These are phyloP conservation scores for Phodopus roborovskii DNA, from an alignment of 2,113 vertebrate species.

Conservation along the genomic window DNA sequence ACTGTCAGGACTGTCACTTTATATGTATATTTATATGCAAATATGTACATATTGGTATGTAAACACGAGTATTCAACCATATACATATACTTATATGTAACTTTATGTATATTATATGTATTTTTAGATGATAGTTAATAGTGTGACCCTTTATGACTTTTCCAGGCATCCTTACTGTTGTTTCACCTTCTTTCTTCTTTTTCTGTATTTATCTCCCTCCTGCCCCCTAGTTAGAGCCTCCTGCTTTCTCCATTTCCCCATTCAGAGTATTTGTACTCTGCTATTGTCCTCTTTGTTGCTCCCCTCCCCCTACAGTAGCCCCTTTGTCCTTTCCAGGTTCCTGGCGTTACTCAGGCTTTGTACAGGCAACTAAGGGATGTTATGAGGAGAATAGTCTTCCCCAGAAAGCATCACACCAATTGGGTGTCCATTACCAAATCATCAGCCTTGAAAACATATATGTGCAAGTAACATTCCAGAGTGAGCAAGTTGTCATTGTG, in stretches of 20 bases:
- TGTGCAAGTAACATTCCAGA: not conserved
- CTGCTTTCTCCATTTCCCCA: not conserved
- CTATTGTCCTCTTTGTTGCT: not conserved
- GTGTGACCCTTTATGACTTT: not conserved
- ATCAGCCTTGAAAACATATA: not conserved
- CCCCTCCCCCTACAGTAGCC: not conserved
- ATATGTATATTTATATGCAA: not conserved
- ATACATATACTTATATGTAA: not conserved
- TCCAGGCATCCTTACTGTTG: not conserved
- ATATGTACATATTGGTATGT: no score
- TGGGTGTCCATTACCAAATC: not conserved
- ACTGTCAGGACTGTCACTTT: not conserved
- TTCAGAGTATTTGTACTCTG: not conserved
- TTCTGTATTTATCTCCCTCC: not conserved
- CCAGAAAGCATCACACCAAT: not conserved
- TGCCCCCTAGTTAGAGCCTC: not conserved
- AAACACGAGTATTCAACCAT: no score
- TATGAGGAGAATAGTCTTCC: not conserved
- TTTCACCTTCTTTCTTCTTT: not conserved
- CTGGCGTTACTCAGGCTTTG: not conserved
- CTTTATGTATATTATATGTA: not conserved
- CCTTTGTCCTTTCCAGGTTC: no score
- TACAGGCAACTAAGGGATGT: not conserved
- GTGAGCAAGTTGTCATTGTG: not conserved
- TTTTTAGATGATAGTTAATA: not conserved